These are phyloP conservation scores for Alentia gelatinosa DNA, from an alignment of 2,888 invertebrate genomes.

Conservation along the genomic window DNA sequence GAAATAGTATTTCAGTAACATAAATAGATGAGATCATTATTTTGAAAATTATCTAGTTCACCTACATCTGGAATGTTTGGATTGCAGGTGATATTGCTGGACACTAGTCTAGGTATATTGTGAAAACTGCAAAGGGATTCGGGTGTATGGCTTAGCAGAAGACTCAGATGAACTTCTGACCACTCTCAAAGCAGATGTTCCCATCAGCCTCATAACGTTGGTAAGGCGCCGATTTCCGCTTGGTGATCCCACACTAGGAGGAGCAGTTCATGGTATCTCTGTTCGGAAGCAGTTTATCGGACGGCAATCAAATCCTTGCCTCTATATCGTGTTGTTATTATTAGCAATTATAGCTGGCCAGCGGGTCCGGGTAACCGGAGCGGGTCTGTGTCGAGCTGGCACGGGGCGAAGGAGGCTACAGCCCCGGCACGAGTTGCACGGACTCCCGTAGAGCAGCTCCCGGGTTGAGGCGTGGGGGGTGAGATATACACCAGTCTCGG, in stretches of 20 bases:
- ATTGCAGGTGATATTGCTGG: no score
- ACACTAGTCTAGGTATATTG: no score
- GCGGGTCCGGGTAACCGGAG: neutral
- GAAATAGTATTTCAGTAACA: no score
- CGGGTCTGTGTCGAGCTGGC: neutral
- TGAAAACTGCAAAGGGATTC: no score
- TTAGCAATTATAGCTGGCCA: slow-evolving; percentile 26
- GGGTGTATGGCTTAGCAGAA: neutral
- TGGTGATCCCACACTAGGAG: neutral
- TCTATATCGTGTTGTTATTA: slow-evolving; percentile 34
- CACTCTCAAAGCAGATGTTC: neutral
- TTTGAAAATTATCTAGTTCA: no score
- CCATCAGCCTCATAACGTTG: no score
- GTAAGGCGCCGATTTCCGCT: neutral
- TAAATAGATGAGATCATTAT: no score
- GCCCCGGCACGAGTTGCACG: neutral
- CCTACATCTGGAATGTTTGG: no score
- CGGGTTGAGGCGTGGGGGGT: no score
- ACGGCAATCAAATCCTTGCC: neutral
- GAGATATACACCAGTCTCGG: neutral
- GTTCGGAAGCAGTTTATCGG: neutral
- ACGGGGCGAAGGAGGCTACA: neutral
- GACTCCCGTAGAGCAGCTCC: neutral
- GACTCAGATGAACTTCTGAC: neutral
- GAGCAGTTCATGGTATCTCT: neutral